These are phyloP conservation scores for Ptychadena robeensis DNA, from an alignment of 2,797 vertebrate species.

Conservation along the genomic window DNA sequence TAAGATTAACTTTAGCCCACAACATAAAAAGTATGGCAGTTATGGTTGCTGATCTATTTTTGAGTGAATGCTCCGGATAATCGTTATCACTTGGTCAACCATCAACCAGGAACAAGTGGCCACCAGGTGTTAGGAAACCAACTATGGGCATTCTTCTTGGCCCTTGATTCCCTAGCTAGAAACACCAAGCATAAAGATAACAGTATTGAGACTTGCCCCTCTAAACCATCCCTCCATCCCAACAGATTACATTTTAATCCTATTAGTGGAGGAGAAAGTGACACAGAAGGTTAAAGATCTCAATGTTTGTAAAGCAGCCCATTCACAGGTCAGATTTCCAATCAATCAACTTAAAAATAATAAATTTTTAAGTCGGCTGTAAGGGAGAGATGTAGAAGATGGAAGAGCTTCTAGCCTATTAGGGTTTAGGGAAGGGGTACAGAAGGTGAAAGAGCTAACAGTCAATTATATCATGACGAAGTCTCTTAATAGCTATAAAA, in stretches of 20 bases:
- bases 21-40: no score
- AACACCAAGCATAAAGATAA: no score
- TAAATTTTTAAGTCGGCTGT: no score
- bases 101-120: not conserved
- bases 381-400: not conserved
- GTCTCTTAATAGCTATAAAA: not conserved
- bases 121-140: not conserved
- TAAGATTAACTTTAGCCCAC: no score
- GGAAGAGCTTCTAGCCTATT: not conserved
- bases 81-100: no score
- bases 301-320: not conserved
- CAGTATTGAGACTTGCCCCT: not conserved
- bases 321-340: no score
- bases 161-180: not conserved
- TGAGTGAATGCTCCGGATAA: no score
- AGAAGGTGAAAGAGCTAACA: not conserved
- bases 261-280: not conserved
- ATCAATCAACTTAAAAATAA: no score
- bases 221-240: not conserved
- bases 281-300: not conserved
- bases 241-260: not conserved
- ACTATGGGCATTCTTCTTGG: not conserved
- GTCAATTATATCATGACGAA: not conserved
- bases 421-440: not conserved
- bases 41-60: no score